Evolutionary conservation across 2,888 invertebrate species (phyloP).

Genomic region (Platycnemis pennipes): DNA sequence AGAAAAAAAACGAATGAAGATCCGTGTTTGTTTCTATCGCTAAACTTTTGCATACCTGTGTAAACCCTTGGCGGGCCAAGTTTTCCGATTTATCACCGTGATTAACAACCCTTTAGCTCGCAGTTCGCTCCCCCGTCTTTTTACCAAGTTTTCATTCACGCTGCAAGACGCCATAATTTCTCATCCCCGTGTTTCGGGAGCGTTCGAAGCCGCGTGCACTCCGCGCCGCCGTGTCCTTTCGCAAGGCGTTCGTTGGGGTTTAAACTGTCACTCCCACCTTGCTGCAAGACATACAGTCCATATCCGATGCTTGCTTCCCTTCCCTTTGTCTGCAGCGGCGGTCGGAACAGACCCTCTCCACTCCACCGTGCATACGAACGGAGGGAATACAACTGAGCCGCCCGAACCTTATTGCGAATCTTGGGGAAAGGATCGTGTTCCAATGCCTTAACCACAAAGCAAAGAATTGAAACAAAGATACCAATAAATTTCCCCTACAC

Average conservation of each 20-base stretch:
- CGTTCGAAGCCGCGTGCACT: neutral
- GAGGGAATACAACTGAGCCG: too few relatives aligned
- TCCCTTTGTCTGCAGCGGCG: neutral
- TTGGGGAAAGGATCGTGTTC: too few relatives aligned
- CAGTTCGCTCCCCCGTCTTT: neutral
- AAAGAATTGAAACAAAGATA: too few relatives aligned
- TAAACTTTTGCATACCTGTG: neutral
- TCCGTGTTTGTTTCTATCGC: neutral
- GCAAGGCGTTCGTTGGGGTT: neutral
- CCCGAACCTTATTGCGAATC: too few relatives aligned
- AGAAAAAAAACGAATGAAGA: neutral
- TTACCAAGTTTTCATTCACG: conserved; percentile 1
- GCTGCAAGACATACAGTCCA: neutral
- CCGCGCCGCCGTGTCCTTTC: neutral
- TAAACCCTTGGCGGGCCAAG: neutral
- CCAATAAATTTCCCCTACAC: too few relatives aligned
- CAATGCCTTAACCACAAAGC: too few relatives aligned
- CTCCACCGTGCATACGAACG: too few relatives aligned
- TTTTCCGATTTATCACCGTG: neutral
- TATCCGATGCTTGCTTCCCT: neutral
- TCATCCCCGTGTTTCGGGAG: neutral
- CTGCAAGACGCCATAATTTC: neutral
- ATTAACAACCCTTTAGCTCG: neutral
- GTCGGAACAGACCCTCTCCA: neutral
- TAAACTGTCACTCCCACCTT: neutral